Evolutionary conservation across 1,140 invertebrate genomes (phyloP), one percentile per base, ranked within the genome.

Genomic region (Apocrypta bakeri): DNA sequence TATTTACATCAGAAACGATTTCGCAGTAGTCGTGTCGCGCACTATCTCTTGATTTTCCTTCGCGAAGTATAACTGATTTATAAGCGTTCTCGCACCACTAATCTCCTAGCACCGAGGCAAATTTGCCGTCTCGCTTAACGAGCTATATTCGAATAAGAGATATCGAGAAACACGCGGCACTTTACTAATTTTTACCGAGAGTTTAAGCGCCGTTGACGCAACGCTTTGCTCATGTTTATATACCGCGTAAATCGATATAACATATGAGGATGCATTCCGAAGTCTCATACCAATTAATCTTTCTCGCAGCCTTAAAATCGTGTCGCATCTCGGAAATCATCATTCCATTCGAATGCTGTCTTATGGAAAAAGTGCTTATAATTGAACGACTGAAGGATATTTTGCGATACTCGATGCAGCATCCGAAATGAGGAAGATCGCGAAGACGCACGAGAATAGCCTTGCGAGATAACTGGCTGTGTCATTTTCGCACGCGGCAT

Each of bases 381-480:
- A 42, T 42, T 14, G 12, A 42, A 42, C 40, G 11, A 12, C 6
- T 37, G 40, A 42, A 42, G 11, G 11, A 42, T 56, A 48, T 17
- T n/a, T 37, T 9, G 33, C 33, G 33, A n/a, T n/a, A n/a, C n/a
- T n/a, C 9, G 33, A 37, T 37, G 3, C 27, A 8, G 56, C 11
- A 8, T 24, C n/a, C 31, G 21, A 42, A 68, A 78, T n/a, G 33
- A 37, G 40, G 64, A 76, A 76, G n/a, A 64, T n/a, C n/a, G n/a
- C 3, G n/a, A 64, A 76, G 21, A 64, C 24, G 56, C 31, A 33
- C 24, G 25, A 71, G 48, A 56, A 71, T 33, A 25, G 29, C n/a
- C 64, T 25, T 31, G 77, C 56, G 77, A 79, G 66, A 69, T 25
- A 71, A 71, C 64, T 29, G 42, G 77, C 66, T 79, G 11, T 33